phyloP scores from a whole-genome alignment of 2,113 vertebrate genomes.

The human region GRCh38 chr13:33831001-33831500 shows the following conservation, averaged over 20 bases:
- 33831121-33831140: too few species aligned
- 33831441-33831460: not conserved
- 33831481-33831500: not conserved
- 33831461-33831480: not conserved
- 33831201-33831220: not conserved
- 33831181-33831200: not conserved
- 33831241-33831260: slow-evolving; percentile 86
- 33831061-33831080: too few species aligned
- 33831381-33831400: not conserved
- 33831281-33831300: slow-evolving; percentile 98
- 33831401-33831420: not conserved
- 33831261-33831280: slow-evolving; percentile 95
- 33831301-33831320: slow-evolving; percentile 96
- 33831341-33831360: slow-evolving; percentile 95
- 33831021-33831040: too few species aligned
- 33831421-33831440: not conserved
- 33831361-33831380: not conserved
- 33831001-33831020: too few species aligned
- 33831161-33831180: too few species aligned
- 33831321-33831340: slow-evolving; percentile 95
- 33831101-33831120: too few species aligned
- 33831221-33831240: not conserved
- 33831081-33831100: too few species aligned
- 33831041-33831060: too few species aligned
- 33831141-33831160: too few species aligned